Percentiles rank a stretch among this genome's conserved stretches.
phyloP scores from a whole-genome alignment of 2,888 invertebrate species.

The Drosophila affinis region DNA sequence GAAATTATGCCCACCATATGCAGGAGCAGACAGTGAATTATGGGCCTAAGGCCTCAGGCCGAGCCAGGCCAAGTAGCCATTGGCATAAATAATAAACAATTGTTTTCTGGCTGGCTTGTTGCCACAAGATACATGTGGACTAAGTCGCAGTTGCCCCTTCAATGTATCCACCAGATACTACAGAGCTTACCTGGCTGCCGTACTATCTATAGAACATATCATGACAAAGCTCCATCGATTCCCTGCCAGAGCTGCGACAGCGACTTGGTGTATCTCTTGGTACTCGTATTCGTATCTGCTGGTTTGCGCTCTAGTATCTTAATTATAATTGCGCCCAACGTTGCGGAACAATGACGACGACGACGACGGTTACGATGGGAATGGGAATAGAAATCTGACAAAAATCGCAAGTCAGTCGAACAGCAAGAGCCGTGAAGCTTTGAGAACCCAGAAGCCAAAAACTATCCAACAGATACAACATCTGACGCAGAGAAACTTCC shows the following conservation, averaged over 20 bases:
- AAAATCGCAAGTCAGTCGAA: constrained; percentile 57
- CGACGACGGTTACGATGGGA: background rate
- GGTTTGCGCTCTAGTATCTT: constrained; percentile 59
- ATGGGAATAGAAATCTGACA: background rate
- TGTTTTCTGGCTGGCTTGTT: constrained; percentile 7
- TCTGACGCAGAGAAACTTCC: constrained; percentile 42
- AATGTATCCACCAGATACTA: background rate
- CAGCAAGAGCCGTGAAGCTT: background rate
- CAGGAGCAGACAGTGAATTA: constrained; percentile 37
- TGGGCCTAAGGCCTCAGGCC: constrained; percentile 15
- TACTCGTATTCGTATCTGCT: constrained; percentile 25
- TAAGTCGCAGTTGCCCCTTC: background rate
- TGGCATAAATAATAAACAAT: constrained; percentile 35
- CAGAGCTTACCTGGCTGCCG: background rate
- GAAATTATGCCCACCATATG: constrained; percentile 14
- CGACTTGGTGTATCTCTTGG: constrained; percentile 13
- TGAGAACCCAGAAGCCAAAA: constrained; percentile 11
- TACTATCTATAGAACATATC: constrained; percentile 9
- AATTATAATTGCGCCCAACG: constrained; percentile 59
- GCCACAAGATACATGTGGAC: constrained; percentile 14
- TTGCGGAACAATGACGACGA: constrained; percentile 55
- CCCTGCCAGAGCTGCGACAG: background rate
- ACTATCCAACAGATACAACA: background rate
- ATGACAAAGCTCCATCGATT: constrained; percentile 8
- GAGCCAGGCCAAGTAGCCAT: constrained; percentile 14